Percentiles rank a stretch among this genome's conserved stretches.
Evolutionary conservation across 2,797 vertebrate species (phyloP).

Genomic region (Philypnodon macrostomus): DNA sequence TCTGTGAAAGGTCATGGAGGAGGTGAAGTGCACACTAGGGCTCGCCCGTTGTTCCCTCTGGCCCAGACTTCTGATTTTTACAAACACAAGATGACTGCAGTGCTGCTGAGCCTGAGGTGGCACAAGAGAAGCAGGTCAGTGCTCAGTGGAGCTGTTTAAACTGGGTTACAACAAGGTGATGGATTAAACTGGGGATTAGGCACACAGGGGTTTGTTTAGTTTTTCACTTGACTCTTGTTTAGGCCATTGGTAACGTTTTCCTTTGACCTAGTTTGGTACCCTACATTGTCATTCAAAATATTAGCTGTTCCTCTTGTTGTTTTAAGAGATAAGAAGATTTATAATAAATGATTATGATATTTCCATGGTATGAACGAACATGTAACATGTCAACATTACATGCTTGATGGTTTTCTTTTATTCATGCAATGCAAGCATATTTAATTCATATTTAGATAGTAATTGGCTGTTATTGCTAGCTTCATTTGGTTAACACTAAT

Average conservation of each 20-base stretch:
- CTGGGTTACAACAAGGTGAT: slow-evolving; percentile 63
- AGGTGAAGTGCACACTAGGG: slow-evolving; percentile 44
- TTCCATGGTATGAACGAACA: too few species aligned
- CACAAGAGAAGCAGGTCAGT: slow-evolving; percentile 54
- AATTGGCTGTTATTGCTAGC: too few species aligned
- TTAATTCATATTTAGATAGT: too few species aligned
- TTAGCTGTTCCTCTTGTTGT: too few species aligned
- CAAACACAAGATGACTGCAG: slow-evolving; percentile 51
- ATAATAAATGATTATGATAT: too few species aligned
- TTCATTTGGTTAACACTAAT: not conserved
- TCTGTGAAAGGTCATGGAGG: slow-evolving; percentile 68
- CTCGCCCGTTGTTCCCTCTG: slow-evolving; percentile 53
- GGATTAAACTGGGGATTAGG: slow-evolving; percentile 51
- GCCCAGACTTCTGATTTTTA: slow-evolving; percentile 59
- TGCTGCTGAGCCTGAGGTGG: slow-evolving; percentile 48
- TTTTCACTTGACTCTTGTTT: slow-evolving; percentile 17
- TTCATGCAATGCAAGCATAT: too few species aligned
- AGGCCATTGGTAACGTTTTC: not conserved
- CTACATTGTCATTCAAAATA: too few species aligned
- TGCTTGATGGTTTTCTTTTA: too few species aligned
- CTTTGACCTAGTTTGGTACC: too few species aligned
- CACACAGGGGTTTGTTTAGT: slow-evolving; percentile 54
- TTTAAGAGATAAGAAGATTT: too few species aligned
- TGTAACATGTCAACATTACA: too few species aligned
- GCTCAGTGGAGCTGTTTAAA: slow-evolving; percentile 46